A percentile compares a stretch with the other conserved stretches of the same genome.
Conservation (phyloP, 2,113 vertebrate genomes). For the Catharus fuscescens region DNA sequence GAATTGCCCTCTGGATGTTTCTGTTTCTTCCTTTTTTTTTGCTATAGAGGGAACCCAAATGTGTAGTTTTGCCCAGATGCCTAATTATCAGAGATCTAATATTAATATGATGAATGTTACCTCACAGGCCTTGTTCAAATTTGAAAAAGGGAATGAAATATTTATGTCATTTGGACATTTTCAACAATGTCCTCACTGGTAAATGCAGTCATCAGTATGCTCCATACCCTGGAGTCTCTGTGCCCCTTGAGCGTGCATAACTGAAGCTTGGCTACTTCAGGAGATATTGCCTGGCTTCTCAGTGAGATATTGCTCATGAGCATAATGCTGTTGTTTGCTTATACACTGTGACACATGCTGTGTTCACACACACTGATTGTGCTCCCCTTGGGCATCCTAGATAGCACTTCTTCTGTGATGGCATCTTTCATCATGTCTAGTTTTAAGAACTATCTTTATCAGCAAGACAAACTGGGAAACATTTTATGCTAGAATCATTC, state of each 20-base stretch:
- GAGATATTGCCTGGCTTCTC: background rate
- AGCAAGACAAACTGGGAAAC: constrained; percentile 23
- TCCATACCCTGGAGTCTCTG: background rate
- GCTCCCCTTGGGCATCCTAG: constrained; percentile 8
- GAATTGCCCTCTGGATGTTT: background rate
- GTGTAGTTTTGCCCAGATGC: background rate
- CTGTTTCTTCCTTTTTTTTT: background rate
- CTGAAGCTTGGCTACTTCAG: background rate
- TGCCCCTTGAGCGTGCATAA: background rate
- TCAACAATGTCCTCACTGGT: background rate
- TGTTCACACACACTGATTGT: constrained; percentile 24
- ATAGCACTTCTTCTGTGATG: background rate
- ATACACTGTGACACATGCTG: constrained; percentile 28
- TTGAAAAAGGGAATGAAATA: background rate
- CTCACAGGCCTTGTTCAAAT: background rate
- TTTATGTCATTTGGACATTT: background rate
- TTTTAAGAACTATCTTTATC: constrained; percentile 8
- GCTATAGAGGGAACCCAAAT: background rate
- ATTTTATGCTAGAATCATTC: constrained; percentile 8
- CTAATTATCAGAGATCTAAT: background rate
- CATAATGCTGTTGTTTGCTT: constrained; percentile 31
- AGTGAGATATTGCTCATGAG: background rate
- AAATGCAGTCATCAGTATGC: background rate
- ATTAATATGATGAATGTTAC: background rate
- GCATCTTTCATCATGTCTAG: constrained; percentile 39